phyloP scores from a whole-genome alignment of 2,113 vertebrate species.

The Colinus virginianus region DNA sequence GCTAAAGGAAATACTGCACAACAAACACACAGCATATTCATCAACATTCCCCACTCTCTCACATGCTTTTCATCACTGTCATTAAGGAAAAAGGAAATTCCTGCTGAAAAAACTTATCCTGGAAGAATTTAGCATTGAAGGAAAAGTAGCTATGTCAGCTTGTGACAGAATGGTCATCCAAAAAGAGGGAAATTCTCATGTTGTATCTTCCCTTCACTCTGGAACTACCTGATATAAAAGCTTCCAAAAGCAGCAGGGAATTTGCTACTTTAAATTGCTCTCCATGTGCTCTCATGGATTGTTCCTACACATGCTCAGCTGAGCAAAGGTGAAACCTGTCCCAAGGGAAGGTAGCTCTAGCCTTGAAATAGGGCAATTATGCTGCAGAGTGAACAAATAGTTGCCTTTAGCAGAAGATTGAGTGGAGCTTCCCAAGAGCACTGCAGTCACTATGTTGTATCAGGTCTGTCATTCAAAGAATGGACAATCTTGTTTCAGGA shows the following conservation, averaged over 20 bases:
- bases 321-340: constrained; percentile 65
- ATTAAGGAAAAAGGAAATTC: constrained; percentile 5
- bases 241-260: constrained; percentile 54
- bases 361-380: constrained; percentile 49
- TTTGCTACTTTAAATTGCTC: constrained; percentile 47
- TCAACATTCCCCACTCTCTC: not conserved
- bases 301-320: constrained; percentile 15
- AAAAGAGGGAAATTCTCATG: not conserved
- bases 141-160: not conserved
- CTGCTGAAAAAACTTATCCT: constrained; percentile 18
- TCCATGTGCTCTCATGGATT: constrained; percentile 35
- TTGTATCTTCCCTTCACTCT: not conserved
- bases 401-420: constrained; percentile 5
- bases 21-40: not conserved
- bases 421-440: constrained; percentile 10
- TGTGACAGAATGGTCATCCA: not conserved
- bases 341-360: constrained; percentile 50
- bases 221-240: constrained; percentile 32
- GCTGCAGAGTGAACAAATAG: constrained; percentile 2
- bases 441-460: not conserved
- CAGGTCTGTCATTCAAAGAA: not conserved
- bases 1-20: not conserved
- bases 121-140: not conserved
- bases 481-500: not conserved
- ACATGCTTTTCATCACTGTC: not conserved